These are phyloP conservation scores for Falco naumanni DNA, from an alignment of 2,797 vertebrate genomes.

Conservation along the genomic window DNA sequence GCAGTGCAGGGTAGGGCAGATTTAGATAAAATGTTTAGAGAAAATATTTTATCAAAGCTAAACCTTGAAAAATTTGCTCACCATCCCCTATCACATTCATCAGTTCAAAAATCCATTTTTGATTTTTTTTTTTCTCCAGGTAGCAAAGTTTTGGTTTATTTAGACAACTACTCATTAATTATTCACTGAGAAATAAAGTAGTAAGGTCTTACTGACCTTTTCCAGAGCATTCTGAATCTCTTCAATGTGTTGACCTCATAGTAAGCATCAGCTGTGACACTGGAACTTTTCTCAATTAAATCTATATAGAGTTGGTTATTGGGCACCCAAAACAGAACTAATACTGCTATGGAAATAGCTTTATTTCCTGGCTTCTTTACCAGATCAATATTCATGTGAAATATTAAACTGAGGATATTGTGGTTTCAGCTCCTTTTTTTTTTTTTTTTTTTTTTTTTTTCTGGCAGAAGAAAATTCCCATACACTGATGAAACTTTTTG, in stretches of 20 bases:
- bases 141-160: background rate
- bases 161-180: background rate
- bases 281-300: background rate
- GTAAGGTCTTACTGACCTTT: background rate
- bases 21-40: background rate
- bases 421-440: background rate
- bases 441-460: background rate
- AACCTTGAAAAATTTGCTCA: background rate
- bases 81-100: background rate
- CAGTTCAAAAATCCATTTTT: background rate
- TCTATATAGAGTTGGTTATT: background rate
- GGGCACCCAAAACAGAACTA: background rate
- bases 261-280: accelerated
- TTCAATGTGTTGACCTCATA: background rate
- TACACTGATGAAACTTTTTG: background rate
- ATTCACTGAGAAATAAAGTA: accelerated
- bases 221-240: background rate
- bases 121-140: background rate
- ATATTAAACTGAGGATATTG: background rate
- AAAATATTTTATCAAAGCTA: background rate
- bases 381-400: background rate
- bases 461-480: background rate
- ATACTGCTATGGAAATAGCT: background rate
- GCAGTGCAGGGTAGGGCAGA: background rate
- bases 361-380: background rate